Percentiles rank a stretch among this genome's conserved stretches.
These are phyloP conservation scores for Salarias fasciatus DNA, from an alignment of 2,797 vertebrate genomes.

Conservation along the genomic window DNA sequence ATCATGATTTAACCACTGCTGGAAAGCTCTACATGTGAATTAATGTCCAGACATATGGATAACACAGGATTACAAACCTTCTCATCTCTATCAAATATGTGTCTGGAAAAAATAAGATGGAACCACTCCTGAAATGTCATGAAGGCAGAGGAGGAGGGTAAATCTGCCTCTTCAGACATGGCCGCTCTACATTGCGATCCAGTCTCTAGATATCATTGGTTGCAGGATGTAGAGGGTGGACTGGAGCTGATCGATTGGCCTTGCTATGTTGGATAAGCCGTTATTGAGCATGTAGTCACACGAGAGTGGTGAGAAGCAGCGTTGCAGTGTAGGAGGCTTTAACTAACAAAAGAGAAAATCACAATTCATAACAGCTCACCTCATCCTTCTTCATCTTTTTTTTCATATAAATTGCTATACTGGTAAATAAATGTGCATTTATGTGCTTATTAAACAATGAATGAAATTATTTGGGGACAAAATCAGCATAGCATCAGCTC, in stretches of 20 bases:
- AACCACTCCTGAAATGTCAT: not conserved
- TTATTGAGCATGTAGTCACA: too few species aligned
- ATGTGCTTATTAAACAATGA: too few species aligned
- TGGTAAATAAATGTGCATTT: too few species aligned
- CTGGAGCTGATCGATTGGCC: constrained; percentile 16
- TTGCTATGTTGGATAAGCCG: not conserved
- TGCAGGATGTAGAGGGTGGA: constrained; percentile 37
- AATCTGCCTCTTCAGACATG: constrained; percentile 13
- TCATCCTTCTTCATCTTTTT: too few species aligned
- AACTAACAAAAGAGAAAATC: too few species aligned
- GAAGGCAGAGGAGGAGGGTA: constrained; percentile 21
- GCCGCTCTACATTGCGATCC: constrained; percentile 25
- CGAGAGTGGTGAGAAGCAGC: not conserved
- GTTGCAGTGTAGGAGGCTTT: too few species aligned
- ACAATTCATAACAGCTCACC: too few species aligned
- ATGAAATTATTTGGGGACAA: too few species aligned
- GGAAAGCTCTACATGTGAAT: constrained; percentile 41
- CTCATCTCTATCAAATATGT: accelerated
- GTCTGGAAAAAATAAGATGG: accelerated
- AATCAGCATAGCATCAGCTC: too few species aligned
- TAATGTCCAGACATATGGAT: constrained; percentile 20
- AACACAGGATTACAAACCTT: not conserved
- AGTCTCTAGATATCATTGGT: constrained; percentile 33
- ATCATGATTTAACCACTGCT: constrained; percentile 39
- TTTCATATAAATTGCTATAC: too few species aligned